Percentiles rank a stretch among this genome's conserved stretches.
phyloP scores from a whole-genome alignment of 2,113 vertebrate species.

The Motacilla tschutschensis region DNA sequence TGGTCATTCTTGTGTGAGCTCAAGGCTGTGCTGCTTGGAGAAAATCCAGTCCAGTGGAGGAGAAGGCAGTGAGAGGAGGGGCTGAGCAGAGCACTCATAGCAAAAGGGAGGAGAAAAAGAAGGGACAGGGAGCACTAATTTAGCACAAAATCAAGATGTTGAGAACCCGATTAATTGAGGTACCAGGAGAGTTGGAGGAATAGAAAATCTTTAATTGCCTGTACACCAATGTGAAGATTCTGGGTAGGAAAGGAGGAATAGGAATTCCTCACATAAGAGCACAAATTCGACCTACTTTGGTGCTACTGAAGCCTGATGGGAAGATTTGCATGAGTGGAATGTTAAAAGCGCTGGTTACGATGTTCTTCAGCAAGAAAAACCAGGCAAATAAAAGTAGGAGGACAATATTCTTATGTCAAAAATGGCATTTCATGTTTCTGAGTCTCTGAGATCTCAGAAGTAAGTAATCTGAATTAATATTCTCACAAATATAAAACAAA shows the following conservation, averaged over 20 bases:
- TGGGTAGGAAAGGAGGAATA: constrained; percentile 4
- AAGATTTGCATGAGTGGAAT: constrained; percentile 15
- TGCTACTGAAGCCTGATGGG: constrained; percentile 15
- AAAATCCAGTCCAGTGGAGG: neutral
- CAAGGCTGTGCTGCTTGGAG: neutral
- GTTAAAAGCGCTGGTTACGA: neutral
- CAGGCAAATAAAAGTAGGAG: neutral
- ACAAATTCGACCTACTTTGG: constrained; percentile 34
- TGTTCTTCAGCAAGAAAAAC: neutral
- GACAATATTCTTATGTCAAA: neutral
- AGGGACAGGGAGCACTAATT: constrained; percentile 12
- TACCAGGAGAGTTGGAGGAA: constrained; percentile 36
- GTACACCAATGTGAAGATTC: neutral
- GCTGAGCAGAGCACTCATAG: neutral
- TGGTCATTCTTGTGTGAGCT: neutral
- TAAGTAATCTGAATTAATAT: neutral
- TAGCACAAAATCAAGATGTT: constrained; percentile 48
- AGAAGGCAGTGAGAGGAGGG: neutral
- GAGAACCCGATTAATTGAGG: constrained; percentile 35
- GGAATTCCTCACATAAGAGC: neutral
- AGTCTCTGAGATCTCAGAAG: neutral
- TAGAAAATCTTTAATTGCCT: constrained; percentile 57
- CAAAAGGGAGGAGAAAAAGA: neutral
- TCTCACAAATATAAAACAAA: neutral
- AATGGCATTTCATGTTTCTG: neutral